phyloP scores from a whole-genome alignment of 2,797 vertebrate species.

The Anguilla anguilla region DNA sequence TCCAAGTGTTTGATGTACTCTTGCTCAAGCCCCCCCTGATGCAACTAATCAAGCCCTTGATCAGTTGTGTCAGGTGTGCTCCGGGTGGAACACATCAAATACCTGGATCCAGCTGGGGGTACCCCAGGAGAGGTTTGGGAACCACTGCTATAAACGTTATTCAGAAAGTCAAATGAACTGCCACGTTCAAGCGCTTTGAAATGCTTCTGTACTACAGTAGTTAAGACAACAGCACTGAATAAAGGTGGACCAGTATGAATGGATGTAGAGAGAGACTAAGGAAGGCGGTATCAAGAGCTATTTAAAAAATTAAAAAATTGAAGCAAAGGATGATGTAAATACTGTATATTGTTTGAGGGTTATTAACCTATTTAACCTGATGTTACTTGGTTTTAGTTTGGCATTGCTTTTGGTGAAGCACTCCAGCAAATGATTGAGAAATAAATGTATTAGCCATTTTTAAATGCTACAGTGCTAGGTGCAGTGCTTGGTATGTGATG shows the following conservation, averaged over 20 bases:
- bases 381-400: neutral
- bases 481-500: neutral
- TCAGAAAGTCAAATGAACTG: neutral
- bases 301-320: neutral
- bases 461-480: neutral
- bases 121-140: too few species aligned
- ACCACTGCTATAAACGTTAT: neutral
- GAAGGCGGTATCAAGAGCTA: neutral
- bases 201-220: neutral
- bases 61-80: too few species aligned
- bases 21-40: too few species aligned
- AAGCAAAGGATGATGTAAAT: neutral
- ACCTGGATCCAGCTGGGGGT: too few species aligned
- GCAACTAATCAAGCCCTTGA: too few species aligned
- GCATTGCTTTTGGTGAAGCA: neutral
- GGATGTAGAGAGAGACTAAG: neutral
- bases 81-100: too few species aligned
- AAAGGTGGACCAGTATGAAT: neutral
- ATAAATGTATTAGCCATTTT: neutral
- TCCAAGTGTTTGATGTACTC: too few species aligned
- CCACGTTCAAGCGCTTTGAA: neutral
- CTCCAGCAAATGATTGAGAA: neutral
- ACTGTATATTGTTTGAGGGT: neutral
- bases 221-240: neutral
- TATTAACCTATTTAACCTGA: neutral